Base-by-base conservation (phyloP, 1,140 invertebrate genomes). In the Monomorium pharaonis region DNA sequence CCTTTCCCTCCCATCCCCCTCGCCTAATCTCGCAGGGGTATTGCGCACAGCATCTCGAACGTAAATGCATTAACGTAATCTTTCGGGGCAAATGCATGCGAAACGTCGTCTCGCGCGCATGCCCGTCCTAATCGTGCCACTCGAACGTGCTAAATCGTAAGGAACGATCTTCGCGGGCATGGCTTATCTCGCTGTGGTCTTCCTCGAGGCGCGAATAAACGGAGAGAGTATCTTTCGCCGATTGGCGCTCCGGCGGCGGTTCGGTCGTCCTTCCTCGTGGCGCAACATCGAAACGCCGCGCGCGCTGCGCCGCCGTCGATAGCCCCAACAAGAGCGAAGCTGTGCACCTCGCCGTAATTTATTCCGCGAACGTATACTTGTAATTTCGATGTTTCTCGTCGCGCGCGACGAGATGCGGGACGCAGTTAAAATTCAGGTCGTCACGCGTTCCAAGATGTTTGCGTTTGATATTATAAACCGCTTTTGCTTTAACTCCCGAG, bases 61-160 rank as follows among this genome's bases (percentile, higher is more conserved):
- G 44, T 24, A 7, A 44, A 58, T 14, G 67, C 51, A 74, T 74
- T 60, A 83, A 30, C 67, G 42, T 74, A 54, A 72, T 72, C 70
- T 58, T 44, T 42, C 37, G 51, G n/a, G 56, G 51, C 33, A 72
- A 72, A 58, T 72, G 65, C 24, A 72, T 24, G n/a, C 10, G 9
- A n/a, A n/a, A n/a, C n/a, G 18, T 70, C 14, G 49, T 42, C 24
- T 49, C 37, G 74, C n/a, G 51, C 37, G 78, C 49, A 0, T 24
- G 5, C 44, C 60, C 12, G 21, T n/a, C 24, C 9, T 72, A 58
- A 49, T 83, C 78, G 24, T 27, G 9, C 24, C 54, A 2, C 51
- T 60, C 37, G 67, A 74, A 83, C 78, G 78, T 83, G 78, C 78
- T 72, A 83, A 83, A 83, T 83, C 78, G 51, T 83, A 83, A 74